These are phyloP conservation scores for Murina feae DNA, from an alignment of 2,113 vertebrate species.

Conservation along the genomic window DNA sequence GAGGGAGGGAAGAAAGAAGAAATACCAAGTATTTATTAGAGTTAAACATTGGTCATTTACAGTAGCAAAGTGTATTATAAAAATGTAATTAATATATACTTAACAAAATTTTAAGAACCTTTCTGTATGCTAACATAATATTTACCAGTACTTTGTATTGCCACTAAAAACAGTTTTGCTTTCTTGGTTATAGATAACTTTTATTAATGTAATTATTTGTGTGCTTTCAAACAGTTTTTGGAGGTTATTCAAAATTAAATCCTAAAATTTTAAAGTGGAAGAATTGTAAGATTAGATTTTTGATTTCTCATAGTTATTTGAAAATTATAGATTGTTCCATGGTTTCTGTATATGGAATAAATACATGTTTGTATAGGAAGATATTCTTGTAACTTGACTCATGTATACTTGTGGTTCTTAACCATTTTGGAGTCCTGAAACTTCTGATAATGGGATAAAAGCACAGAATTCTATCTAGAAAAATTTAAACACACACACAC, in stretches of 20 bases:
- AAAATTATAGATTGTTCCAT: neutral
- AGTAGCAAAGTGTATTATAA: neutral
- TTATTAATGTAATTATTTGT: conserved; percentile 44
- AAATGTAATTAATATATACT: neutral
- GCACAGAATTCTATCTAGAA: neutral
- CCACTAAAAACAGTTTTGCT: conserved; percentile 57
- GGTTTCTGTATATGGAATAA: neutral
- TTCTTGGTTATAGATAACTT: conserved; percentile 23
- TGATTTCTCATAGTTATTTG: neutral
- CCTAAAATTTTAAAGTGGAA: neutral
- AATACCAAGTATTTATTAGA: neutral
- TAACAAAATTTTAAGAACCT: conserved; percentile 40
- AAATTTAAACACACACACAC: too few species aligned
- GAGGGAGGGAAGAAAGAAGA: too few species aligned
- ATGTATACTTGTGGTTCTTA: neutral
- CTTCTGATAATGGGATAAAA: neutral
- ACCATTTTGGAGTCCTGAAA: neutral
- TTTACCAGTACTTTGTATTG: conserved; percentile 33
- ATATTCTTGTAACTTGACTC: neutral
- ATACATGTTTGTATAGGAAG: neutral
- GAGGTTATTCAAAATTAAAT: neutral
- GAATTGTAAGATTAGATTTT: neutral
- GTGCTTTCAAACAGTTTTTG: neutral
- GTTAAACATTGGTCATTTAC: neutral
- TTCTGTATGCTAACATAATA: conserved; percentile 25